phyloP scores from a whole-genome alignment of 1,140 invertebrate genomes.

The Zaprionus camerounensis region DNA sequence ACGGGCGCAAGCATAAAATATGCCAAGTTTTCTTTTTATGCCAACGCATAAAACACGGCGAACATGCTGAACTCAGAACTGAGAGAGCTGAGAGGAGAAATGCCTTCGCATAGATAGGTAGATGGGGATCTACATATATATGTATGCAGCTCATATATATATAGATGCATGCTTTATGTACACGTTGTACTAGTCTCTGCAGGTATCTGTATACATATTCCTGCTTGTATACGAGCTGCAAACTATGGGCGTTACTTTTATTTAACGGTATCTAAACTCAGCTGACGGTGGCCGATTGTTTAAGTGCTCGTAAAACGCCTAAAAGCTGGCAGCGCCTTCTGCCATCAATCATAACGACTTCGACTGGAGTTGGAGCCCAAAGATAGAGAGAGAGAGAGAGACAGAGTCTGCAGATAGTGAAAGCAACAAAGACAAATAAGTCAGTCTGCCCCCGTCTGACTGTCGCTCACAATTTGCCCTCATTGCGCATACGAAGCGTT shows the following conservation, averaged over 20 bases:
- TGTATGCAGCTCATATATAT: neutral
- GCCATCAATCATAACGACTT: constrained; percentile 69
- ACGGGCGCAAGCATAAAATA: constrained; percentile 69
- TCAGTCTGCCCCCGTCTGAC: constrained; percentile 31
- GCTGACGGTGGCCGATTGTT: constrained; percentile 36
- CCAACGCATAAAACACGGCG: constrained; percentile 54
- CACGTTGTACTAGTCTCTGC: neutral
- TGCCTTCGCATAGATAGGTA: constrained; percentile 32
- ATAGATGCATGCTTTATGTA: constrained; percentile 14
- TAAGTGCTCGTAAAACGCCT: constrained; percentile 70
- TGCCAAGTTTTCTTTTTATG: constrained; percentile 72
- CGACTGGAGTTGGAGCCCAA: neutral
- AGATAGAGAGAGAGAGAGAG: neutral
- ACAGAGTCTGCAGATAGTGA: neutral
- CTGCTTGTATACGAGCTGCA: constrained; percentile 31
- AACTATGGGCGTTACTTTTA: constrained; percentile 59
- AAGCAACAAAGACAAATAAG: constrained; percentile 68
- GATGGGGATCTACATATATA: neutral
- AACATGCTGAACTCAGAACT: neutral
- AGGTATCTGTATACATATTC: neutral
- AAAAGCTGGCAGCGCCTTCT: constrained; percentile 58
- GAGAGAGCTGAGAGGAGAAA: neutral
- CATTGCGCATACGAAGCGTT: constrained; percentile 70
- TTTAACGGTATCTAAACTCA: constrained; percentile 64
- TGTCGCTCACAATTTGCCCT: constrained; percentile 47